These are phyloP conservation scores for Rhinophrynus dorsalis DNA, from an alignment of 2,797 vertebrate genomes.

Conservation along the genomic window DNA sequence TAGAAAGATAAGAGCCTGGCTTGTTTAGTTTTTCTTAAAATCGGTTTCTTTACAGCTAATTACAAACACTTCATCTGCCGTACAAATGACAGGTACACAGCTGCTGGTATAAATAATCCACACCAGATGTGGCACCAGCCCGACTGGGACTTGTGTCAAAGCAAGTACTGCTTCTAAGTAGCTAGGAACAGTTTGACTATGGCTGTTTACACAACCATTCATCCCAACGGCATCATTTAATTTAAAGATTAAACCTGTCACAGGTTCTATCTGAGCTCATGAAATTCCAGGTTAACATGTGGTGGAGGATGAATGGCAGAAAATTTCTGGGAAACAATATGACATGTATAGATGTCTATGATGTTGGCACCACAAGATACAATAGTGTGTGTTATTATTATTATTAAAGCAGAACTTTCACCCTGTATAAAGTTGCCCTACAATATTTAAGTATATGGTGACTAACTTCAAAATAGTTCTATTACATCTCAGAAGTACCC, in stretches of 20 bases:
- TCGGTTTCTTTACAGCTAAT: neutral
- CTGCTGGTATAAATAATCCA: neutral
- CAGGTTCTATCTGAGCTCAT: neutral
- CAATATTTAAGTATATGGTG: too few relatives aligned
- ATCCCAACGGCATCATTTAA: slow-evolving; percentile 2
- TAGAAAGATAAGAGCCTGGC: neutral
- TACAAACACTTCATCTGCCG: neutral
- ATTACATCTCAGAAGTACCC: too few relatives aligned
- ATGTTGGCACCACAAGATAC: too few relatives aligned
- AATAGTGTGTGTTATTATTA: too few relatives aligned
- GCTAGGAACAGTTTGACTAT: neutral
- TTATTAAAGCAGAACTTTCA: too few relatives aligned
- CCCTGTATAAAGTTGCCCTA: too few relatives aligned
- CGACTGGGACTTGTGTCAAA: neutral
- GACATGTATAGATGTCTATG: too few relatives aligned
- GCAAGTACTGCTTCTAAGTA: slow-evolving; percentile 1
- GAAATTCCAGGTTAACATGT: neutral
- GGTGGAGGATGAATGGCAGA: neutral
- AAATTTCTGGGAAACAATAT: neutral
- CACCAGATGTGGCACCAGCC: slow-evolving; percentile 18
- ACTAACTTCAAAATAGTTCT: too few relatives aligned
- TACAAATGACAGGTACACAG: slow-evolving; percentile 1
- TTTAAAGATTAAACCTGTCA: slow-evolving; percentile 25
- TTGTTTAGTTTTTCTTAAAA: too few relatives aligned
- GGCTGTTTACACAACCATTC: slow-evolving; percentile 8